phyloP scores from a whole-genome alignment of 1,140 invertebrate genomes.

The Atta texana region DNA sequence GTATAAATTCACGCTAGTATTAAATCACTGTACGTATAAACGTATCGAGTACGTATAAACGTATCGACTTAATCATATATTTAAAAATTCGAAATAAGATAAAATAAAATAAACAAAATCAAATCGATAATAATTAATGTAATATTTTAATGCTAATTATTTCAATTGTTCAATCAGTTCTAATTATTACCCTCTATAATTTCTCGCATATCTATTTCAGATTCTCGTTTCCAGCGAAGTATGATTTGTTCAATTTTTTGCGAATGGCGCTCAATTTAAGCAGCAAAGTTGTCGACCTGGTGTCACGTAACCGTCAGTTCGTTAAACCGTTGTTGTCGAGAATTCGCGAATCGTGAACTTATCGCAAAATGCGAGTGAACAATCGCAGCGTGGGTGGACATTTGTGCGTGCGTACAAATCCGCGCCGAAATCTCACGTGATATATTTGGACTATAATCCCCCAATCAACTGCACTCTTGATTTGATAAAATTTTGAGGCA shows the following conservation, averaged over 20 bases:
- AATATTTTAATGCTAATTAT: not conserved
- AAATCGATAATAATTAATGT: not conserved
- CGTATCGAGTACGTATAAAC: not conserved
- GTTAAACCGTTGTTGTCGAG: slow-evolving; percentile 48
- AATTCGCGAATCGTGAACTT: slow-evolving; percentile 54
- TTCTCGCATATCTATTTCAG: not conserved
- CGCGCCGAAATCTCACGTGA: slow-evolving; percentile 31
- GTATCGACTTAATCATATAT: too few species aligned
- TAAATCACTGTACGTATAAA: not conserved
- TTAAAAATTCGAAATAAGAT: too few species aligned
- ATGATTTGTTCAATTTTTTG: slow-evolving; percentile 33
- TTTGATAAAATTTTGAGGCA: not conserved
- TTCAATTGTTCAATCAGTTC: not conserved
- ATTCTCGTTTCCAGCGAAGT: not conserved
- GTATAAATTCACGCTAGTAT: not conserved
- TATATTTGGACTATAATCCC: slow-evolving; percentile 38
- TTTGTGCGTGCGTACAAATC: slow-evolving; percentile 53
- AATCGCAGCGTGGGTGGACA: slow-evolving; percentile 31
- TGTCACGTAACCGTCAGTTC: slow-evolving; percentile 28
- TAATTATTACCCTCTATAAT: not conserved
- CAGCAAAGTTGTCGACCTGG: not conserved
- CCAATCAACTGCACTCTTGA: slow-evolving; percentile 25
- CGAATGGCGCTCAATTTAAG: slow-evolving; percentile 24
- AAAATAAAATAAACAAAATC: not conserved
- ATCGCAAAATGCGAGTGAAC: slow-evolving; percentile 43